phyloP scores from a whole-genome alignment of 2,113 vertebrate genomes.

The Plotosus lineatus region DNA sequence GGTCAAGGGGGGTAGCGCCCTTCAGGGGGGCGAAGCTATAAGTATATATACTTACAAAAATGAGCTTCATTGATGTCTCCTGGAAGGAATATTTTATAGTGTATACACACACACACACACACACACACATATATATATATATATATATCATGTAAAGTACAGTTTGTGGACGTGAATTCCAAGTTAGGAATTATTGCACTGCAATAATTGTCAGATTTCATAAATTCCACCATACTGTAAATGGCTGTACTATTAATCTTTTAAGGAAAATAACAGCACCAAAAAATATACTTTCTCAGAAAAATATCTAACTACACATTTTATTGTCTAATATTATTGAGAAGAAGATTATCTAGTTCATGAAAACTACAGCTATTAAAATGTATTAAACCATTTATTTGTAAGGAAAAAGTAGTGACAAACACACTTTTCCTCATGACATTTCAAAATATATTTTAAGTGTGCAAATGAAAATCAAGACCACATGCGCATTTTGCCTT shows the following conservation, averaged over 20 bases:
- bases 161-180: too few relatives aligned
- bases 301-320: background rate
- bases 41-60: too few relatives aligned
- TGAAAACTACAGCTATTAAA: background rate
- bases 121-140: too few relatives aligned
- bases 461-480: conserved; percentile 13
- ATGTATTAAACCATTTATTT: background rate
- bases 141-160: too few relatives aligned
- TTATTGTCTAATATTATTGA: background rate
- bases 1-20: too few relatives aligned
- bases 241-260: background rate
- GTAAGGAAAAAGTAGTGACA: background rate
- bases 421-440: background rate
- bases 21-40: too few relatives aligned
- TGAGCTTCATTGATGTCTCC: too few relatives aligned
- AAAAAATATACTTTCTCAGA: background rate
- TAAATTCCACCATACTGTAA: background rate
- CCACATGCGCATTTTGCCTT: background rate
- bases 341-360: background rate
- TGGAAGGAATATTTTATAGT: too few relatives aligned
- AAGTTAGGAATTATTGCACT: too few relatives aligned
- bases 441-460: background rate
- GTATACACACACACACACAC: too few relatives aligned
- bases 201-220: background rate
- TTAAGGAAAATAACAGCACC: background rate